These are phyloP conservation scores for Orientallactaga sibirica DNA, from an alignment of 2,797 vertebrate species.

Conservation along the genomic window DNA sequence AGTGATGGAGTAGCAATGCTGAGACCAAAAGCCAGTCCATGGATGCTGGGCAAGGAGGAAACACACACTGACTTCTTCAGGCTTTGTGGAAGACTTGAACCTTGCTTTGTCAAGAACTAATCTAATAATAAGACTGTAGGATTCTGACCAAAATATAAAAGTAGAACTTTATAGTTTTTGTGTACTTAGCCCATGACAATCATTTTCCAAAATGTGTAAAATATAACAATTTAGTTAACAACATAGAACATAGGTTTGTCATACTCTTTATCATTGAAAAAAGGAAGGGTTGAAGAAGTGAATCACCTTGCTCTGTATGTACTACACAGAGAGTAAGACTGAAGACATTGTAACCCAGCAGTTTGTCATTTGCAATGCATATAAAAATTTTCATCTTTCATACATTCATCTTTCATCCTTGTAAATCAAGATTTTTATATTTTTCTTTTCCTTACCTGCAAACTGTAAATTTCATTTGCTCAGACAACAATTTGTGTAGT, in stretches of 20 bases:
- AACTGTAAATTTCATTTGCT: too few relatives aligned
- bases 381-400: background rate
- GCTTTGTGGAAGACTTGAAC: background rate
- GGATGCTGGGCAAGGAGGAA: background rate
- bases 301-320: background rate
- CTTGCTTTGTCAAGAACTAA: conserved; percentile 1
- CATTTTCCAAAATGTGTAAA: background rate
- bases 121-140: too few relatives aligned
- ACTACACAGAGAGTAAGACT: background rate
- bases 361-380: background rate
- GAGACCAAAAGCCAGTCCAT: background rate
- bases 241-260: too few relatives aligned
- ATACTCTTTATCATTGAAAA: background rate
- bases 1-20: background rate
- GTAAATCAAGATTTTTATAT: background rate
- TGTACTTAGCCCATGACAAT: background rate
- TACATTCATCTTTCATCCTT: background rate
- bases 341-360: background rate
- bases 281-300: background rate
- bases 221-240: background rate
- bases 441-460: too few relatives aligned
- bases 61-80: background rate
- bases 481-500: background rate
- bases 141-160: background rate
- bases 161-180: background rate